Conservation (phyloP, 2,113 vertebrate species). For the Suricata suricatta region DNA sequence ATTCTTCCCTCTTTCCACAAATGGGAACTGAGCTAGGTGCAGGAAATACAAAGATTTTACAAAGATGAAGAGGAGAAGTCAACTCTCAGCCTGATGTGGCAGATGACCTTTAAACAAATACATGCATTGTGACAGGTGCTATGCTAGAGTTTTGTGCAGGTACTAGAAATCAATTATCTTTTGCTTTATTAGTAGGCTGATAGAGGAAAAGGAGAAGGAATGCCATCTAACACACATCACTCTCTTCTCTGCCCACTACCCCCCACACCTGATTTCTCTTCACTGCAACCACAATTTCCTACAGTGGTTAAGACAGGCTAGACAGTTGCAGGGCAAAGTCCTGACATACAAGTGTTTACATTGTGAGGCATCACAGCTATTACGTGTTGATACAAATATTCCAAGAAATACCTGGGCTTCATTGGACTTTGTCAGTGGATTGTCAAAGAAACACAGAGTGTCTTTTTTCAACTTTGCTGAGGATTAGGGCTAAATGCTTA, state of each 20-base stretch:
- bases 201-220: not conserved
- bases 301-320: not conserved
- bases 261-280: not conserved
- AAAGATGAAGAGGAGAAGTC: not conserved
- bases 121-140: not conserved
- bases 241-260: not conserved
- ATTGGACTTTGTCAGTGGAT: constrained; percentile 59
- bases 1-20: not conserved
- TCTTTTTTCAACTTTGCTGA: constrained; percentile 48
- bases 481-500: constrained; percentile 64
- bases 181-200: not conserved
- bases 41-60: not conserved
- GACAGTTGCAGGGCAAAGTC: constrained; percentile 47
- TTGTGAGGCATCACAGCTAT: constrained; percentile 15
- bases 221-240: not conserved
- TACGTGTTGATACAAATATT: constrained; percentile 62
- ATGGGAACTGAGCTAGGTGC: not conserved
- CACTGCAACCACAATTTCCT: not conserved
- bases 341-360: constrained; percentile 27
- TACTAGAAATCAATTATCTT: constrained; percentile 16
- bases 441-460: constrained; percentile 48
- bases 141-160: not conserved
- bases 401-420: constrained; percentile 72
- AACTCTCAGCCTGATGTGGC: not conserved
- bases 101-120: not conserved